Evolutionary conservation across 2,113 vertebrate genomes (phyloP).

Genomic region (Kryptolebias marmoratus): DNA sequence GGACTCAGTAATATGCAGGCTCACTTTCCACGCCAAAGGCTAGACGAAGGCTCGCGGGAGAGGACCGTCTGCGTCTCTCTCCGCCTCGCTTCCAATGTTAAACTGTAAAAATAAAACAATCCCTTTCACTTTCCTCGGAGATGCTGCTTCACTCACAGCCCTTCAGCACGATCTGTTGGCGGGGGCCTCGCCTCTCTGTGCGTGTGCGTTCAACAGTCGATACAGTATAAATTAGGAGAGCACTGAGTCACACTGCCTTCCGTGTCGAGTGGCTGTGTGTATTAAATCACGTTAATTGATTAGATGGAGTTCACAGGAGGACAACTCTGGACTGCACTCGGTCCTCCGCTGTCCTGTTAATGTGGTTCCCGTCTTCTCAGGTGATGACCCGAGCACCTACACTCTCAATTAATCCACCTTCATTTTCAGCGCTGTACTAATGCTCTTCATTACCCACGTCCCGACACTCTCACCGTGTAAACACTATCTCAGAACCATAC

Average conservation of each 20-base stretch:
- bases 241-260: constrained; percentile 34
- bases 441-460: neutral
- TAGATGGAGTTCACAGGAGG: constrained; percentile 64
- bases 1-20: constrained; percentile 75
- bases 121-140: constrained; percentile 39
- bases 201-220: constrained; percentile 46
- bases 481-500: neutral
- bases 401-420: constrained; percentile 21
- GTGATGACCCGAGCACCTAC: constrained; percentile 47
- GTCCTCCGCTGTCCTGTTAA: constrained; percentile 34
- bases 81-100: constrained; percentile 39
- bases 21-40: constrained; percentile 75
- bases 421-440: neutral
- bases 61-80: constrained; percentile 51
- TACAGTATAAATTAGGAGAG: constrained; percentile 65
- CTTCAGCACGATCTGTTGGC: constrained; percentile 31
- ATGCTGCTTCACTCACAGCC: constrained; percentile 37
- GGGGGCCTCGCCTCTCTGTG: neutral
- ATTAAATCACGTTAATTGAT: constrained; percentile 74
- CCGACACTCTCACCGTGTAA: neutral
- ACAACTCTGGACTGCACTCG: constrained; percentile 30
- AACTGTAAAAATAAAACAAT: constrained; percentile 62
- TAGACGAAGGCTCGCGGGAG: constrained; percentile 60
- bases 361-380: constrained; percentile 41
- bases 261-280: constrained; percentile 34